These are phyloP conservation scores for Glandiceps talaboti DNA, from an alignment of 53 echinoderm and acorn worm species.

Conservation along the genomic window DNA sequence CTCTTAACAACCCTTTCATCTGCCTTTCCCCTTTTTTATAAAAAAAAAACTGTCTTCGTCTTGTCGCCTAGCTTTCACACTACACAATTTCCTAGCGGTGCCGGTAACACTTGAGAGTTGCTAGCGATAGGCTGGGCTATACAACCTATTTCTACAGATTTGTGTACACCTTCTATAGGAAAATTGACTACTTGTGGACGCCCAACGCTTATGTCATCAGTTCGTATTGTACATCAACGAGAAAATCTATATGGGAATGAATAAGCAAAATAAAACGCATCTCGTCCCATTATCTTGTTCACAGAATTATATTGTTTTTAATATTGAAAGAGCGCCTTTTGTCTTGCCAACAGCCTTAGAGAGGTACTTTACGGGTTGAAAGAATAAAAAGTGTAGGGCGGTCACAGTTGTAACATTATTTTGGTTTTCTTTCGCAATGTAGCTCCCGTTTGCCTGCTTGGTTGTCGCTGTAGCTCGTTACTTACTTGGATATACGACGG, in stretches of 20 bases:
- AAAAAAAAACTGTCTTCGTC: background rate
- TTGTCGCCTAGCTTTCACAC: background rate
- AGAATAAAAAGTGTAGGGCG: background rate
- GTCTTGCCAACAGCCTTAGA: background rate
- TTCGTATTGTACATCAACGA: background rate
- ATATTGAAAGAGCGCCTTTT: constrained; percentile 33
- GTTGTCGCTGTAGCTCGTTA: too few relatives aligned
- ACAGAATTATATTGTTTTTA: constrained; percentile 36
- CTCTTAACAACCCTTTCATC: background rate
- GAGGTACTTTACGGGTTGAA: background rate
- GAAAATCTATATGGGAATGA: background rate
- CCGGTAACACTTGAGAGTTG: background rate
- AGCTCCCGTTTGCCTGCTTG: background rate
- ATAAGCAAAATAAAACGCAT: background rate
- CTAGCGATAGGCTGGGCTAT: background rate
- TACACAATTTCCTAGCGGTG: background rate
- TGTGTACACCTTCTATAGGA: background rate
- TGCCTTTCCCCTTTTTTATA: background rate
- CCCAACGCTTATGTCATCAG: background rate
- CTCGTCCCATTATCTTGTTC: background rate
- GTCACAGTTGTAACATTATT: background rate
- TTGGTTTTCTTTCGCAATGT: background rate
- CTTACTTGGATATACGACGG: too few relatives aligned
- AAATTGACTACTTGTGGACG: background rate
- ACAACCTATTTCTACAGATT: background rate